These are phyloP conservation scores for Percina caprodes DNA, from an alignment of 2,113 vertebrate species.

Conservation along the genomic window DNA sequence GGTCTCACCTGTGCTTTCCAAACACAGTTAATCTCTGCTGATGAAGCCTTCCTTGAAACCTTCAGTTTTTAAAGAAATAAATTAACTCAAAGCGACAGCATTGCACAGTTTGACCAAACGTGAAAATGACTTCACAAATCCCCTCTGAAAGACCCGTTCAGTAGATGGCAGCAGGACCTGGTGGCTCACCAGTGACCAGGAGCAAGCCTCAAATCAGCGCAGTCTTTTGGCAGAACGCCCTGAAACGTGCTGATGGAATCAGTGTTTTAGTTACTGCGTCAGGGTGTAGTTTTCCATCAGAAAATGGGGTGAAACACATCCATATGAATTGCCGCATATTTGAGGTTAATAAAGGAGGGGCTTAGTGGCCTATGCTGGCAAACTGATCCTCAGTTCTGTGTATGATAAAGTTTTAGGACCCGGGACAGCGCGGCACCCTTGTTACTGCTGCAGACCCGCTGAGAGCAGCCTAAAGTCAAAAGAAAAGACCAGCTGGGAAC, in stretches of 20 bases:
- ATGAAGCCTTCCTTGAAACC: slow-evolving; percentile 46
- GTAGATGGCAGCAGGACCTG: slow-evolving; percentile 58
- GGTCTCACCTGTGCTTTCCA: slow-evolving; percentile 66
- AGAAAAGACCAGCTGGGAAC: slow-evolving; percentile 71
- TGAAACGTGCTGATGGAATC: slow-evolving; percentile 67
- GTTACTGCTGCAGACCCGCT: slow-evolving; percentile 67
- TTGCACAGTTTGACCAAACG: slow-evolving; percentile 56
- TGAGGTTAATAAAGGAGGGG: slow-evolving; percentile 58
- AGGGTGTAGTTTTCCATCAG: slow-evolving; percentile 69
- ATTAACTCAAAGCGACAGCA: slow-evolving; percentile 44
- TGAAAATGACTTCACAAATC: slow-evolving; percentile 58
- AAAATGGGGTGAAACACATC: slow-evolving; percentile 52
- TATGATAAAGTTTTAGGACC: slow-evolving; percentile 65
- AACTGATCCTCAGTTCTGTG: slow-evolving; percentile 39
- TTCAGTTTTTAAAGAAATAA: slow-evolving; percentile 8
- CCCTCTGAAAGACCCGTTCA: slow-evolving; percentile 74
- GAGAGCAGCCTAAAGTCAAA: slow-evolving; percentile 55
- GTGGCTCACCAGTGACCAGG: slow-evolving; percentile 60
- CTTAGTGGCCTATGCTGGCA: slow-evolving; percentile 56
- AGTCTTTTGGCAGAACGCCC: slow-evolving; percentile 70
- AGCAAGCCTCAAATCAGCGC: slow-evolving; percentile 60
- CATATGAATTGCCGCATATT: slow-evolving; percentile 57
- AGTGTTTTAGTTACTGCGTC: slow-evolving; percentile 74
- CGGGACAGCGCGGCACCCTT: slow-evolving; percentile 61
- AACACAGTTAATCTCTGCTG: slow-evolving; percentile 47